A percentile compares a stretch with the other conserved stretches of the same genome.
These are phyloP conservation scores for Alouatta palliata DNA, from an alignment of 2,113 vertebrate genomes.

Conservation along the genomic window DNA sequence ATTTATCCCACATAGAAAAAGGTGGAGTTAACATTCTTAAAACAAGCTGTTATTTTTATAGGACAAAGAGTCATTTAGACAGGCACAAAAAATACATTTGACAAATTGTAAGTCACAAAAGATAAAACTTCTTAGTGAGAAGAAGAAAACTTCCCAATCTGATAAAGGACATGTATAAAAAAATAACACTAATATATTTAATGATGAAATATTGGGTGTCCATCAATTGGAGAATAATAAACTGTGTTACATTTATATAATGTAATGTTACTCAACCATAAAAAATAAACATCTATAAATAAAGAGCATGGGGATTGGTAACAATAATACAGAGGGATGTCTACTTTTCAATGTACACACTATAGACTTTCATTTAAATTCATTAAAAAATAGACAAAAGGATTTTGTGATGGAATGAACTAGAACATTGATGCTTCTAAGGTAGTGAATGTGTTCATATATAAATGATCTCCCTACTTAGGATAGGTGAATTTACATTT, in stretches of 20 bases:
- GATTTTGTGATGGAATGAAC: not conserved
- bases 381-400: not conserved
- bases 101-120: not conserved
- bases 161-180: not conserved
- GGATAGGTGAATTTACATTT: too few species aligned
- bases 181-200: not conserved
- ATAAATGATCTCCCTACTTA: too few species aligned
- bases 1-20: not conserved
- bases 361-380: not conserved
- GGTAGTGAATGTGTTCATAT: not conserved
- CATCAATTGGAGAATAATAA: not conserved
- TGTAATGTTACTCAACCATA: not conserved
- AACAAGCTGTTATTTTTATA: not conserved
- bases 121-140: not conserved
- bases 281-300: not conserved
- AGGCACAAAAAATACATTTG: too few species aligned
- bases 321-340: not conserved
- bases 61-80: not conserved
- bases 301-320: not conserved
- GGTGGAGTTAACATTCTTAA: not conserved
- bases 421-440: not conserved
- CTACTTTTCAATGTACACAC: not conserved
- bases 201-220: not conserved
- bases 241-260: too few species aligned
- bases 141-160: not conserved